phyloP scores from a whole-genome alignment of 2,797 vertebrate species.

The Gallinago nigripennis region DNA sequence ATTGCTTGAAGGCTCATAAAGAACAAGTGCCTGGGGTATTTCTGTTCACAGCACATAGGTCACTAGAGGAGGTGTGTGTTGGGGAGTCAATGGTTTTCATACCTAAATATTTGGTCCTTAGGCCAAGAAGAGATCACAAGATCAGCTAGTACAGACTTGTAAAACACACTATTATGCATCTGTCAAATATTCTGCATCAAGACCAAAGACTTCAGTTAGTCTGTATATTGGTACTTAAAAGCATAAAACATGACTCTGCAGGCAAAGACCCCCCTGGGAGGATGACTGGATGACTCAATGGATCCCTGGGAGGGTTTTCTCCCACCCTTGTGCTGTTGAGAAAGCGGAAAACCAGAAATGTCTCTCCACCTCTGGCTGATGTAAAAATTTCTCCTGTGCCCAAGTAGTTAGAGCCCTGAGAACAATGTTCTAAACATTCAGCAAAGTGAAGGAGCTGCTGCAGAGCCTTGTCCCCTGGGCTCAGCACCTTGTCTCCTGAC shows the following conservation, averaged over 20 bases:
- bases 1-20: neutral
- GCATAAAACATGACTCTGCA: neutral
- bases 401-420: neutral
- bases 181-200: neutral
- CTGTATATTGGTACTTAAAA: neutral
- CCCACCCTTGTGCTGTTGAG: fast-evolving
- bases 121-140: neutral
- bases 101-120: neutral
- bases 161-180: neutral
- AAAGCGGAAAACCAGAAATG: neutral
- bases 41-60: neutral
- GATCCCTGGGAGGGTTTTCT: neutral
- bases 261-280: neutral
- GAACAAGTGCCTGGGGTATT: neutral
- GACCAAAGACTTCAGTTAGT: neutral
- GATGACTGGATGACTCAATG: neutral
- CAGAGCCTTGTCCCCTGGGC: too few relatives aligned
- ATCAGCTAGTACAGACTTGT: neutral
- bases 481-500: neutral
- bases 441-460: fast-evolving
- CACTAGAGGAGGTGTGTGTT: neutral
- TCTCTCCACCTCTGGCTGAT: neutral
- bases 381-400: neutral
- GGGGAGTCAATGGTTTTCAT: neutral
- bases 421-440: neutral